These are phyloP conservation scores for Scelioninae gen. 2 DNA, from an alignment of 2,888 invertebrate genomes.

Conservation along the genomic window DNA sequence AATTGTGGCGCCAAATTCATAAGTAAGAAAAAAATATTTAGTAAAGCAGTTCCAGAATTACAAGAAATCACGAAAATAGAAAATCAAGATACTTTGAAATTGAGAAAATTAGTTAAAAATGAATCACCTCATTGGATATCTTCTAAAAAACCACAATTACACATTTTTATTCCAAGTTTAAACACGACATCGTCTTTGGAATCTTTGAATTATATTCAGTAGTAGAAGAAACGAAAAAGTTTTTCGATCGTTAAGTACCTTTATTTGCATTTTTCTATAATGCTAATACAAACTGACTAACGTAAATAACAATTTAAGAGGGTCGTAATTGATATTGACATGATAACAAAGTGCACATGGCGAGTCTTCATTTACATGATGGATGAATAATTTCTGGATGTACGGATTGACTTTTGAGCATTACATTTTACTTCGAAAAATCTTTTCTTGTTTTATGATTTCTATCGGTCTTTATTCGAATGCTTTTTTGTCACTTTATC, in stretches of 20 bases:
- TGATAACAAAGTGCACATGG: conserved; percentile 40
- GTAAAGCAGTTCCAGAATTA: background rate
- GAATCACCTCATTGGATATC: conserved; percentile 61
- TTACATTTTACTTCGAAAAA: conserved; percentile 13
- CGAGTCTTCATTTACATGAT: conserved; percentile 18
- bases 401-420: conserved; percentile 19
- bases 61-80: background rate
- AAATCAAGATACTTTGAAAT: background rate
- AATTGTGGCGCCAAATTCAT: background rate
- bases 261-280: conserved; percentile 18
- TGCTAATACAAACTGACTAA: conserved; percentile 10
- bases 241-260: background rate
- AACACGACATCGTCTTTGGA: conserved; percentile 66
- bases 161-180: conserved; percentile 70
- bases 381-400: conserved; percentile 16
- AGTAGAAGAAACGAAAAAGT: background rate
- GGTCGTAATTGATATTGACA: conserved; percentile 47
- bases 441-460: conserved; percentile 1
- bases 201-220: conserved; percentile 63
- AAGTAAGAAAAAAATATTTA: conserved; percentile 6
- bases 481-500: conserved; percentile 55
- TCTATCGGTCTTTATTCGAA: conserved; percentile 24
- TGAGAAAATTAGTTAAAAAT: background rate
- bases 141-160: conserved; percentile 75
- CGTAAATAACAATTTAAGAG: conserved; percentile 20